A percentile compares a stretch with the other conserved stretches of the same genome.
Evolutionary conservation across 2,113 vertebrate species (phyloP).

Genomic region (Pseudopipra pipra): DNA sequence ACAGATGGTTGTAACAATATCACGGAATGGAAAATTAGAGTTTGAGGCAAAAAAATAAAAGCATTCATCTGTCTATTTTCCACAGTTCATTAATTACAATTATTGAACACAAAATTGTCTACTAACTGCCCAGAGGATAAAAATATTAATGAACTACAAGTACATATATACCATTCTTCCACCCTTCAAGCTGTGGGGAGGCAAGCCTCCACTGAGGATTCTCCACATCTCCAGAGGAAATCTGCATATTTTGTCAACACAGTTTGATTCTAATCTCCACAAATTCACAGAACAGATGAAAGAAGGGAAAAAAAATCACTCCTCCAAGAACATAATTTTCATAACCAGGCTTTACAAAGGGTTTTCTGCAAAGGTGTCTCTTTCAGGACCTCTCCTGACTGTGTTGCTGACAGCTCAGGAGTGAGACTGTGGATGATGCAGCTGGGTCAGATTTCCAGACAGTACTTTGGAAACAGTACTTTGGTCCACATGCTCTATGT

Average conservation of each 20-base stretch:
- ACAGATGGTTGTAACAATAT: neutral
- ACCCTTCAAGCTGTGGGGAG: neutral
- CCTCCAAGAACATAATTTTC: neutral
- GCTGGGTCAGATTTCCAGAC: neutral
- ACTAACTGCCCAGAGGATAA: neutral
- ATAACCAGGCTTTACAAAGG: neutral
- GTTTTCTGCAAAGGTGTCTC: neutral
- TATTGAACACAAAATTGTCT: neutral
- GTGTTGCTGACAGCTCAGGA: neutral
- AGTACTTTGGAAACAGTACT: neutral
- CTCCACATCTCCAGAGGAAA: neutral
- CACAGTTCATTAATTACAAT: neutral
- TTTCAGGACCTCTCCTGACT: neutral
- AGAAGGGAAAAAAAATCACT: neutral
- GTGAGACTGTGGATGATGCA: neutral
- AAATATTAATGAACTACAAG: neutral
- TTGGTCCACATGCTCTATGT: neutral
- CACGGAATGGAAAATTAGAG: neutral
- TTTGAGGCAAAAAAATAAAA: neutral
- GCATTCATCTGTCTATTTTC: neutral
- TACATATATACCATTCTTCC: neutral
- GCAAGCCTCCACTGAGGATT: neutral
- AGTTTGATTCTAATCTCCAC: neutral
- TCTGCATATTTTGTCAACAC: neutral
- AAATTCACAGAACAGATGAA: neutral